Evolutionary conservation across 2,888 invertebrate genomes (phyloP).

Genomic region (Drosophila antonietae): DNA sequence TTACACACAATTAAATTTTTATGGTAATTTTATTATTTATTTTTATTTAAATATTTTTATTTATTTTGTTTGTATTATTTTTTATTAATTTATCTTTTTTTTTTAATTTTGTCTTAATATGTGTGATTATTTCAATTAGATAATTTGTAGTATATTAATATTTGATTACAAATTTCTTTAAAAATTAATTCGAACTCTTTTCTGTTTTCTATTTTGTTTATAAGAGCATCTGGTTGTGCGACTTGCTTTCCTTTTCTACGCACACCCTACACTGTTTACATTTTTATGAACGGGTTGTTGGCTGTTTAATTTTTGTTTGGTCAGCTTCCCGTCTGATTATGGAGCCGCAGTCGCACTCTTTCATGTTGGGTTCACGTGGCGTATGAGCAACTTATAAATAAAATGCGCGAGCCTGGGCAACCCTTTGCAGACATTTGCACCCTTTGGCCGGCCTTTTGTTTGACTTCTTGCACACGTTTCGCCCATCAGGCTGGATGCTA

Average conservation of each 20-base stretch:
- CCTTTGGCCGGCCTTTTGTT: conserved; percentile 55
- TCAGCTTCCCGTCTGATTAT: conserved; percentile 44
- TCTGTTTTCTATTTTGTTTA: background rate
- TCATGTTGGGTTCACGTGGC: conserved; percentile 48
- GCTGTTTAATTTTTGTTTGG: conserved; percentile 47
- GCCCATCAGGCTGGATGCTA: conserved; percentile 40
- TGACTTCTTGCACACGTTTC: conserved; percentile 62
- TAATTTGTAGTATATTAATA: too few species aligned
- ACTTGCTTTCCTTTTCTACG: too few species aligned
- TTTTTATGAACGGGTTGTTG: conserved; percentile 39
- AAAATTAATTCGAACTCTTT: too few species aligned
- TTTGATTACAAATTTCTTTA: too few species aligned
- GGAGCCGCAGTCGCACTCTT: conserved; percentile 16
- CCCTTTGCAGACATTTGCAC: conserved; percentile 39
- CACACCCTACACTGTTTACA: conserved; percentile 28
- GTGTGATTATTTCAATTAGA: too few species aligned
- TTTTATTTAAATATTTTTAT: too few species aligned
- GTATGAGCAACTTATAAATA: conserved; percentile 49
- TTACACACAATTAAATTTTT: too few species aligned
- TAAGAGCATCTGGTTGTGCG: conserved; percentile 15
- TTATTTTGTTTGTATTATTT: too few species aligned
- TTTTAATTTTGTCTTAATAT: too few species aligned
- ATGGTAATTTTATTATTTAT: too few species aligned
- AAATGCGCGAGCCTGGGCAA: conserved; percentile 23
- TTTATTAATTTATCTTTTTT: too few species aligned